These are phyloP conservation scores for Ptychochromis oligacanthus DNA, from an alignment of 2,113 vertebrate genomes.

Conservation along the genomic window DNA sequence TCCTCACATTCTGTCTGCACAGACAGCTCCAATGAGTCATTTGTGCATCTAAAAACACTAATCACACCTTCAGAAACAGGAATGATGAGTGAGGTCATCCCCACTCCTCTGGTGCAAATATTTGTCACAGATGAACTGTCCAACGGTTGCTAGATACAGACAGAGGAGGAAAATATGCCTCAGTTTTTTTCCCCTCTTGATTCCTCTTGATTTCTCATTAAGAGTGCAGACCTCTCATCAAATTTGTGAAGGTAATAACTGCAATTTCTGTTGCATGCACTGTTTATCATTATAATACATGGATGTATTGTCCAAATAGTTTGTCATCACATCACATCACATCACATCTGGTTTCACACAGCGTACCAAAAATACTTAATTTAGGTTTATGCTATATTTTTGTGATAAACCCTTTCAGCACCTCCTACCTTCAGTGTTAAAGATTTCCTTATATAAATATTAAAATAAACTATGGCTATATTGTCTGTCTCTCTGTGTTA, in stretches of 20 bases:
- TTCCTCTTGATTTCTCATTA: background rate
- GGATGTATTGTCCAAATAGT: background rate
- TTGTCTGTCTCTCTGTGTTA: background rate
- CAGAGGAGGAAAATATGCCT: background rate
- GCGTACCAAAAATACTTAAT: background rate
- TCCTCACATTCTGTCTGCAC: constrained; percentile 52
- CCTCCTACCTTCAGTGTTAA: background rate
- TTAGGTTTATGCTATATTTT: too few relatives aligned
- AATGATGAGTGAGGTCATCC: constrained; percentile 31
- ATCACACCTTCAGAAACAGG: constrained; percentile 6
- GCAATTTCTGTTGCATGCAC: background rate
- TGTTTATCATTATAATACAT: background rate
- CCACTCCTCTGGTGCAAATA: constrained; percentile 1
- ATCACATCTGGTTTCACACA: background rate
- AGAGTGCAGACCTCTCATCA: background rate
- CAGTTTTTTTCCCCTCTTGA: background rate
- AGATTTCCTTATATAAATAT: background rate
- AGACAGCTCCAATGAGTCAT: constrained; percentile 30
- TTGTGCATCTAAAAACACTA: background rate
- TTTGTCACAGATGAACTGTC: background rate
- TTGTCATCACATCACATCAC: background rate
- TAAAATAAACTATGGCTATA: background rate
- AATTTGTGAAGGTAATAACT: background rate
- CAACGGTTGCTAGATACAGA: constrained; percentile 11
- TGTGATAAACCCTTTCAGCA: too few relatives aligned